Percentiles rank a stretch among this genome's conserved stretches.
These are phyloP conservation scores for Heterodera filipjevi DNA, from an alignment of 2,888 invertebrate genomes.

Conservation along the genomic window DNA sequence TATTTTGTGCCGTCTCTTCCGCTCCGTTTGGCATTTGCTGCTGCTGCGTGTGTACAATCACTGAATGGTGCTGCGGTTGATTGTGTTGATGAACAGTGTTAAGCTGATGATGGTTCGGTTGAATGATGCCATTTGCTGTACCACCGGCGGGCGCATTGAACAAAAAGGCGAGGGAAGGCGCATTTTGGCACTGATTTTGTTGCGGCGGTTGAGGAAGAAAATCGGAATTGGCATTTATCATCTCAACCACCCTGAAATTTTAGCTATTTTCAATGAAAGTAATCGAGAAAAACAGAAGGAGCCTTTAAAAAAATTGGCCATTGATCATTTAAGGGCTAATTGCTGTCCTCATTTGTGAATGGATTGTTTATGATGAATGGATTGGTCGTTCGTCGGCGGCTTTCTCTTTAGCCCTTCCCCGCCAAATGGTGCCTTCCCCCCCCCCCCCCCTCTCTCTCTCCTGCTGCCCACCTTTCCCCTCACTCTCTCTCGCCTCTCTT, in stretches of 20 bases:
- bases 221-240: not conserved
- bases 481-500: not conserved
- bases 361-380: not conserved
- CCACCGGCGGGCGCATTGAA: not conserved
- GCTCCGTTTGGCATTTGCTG: not conserved
- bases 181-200: conserved; percentile 10
- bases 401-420: not conserved
- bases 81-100: not conserved
- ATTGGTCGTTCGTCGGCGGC: not conserved
- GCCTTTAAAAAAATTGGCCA: too few relatives aligned
- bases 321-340: too few relatives aligned
- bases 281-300: too few relatives aligned
- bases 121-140: not conserved
- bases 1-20: not conserved
- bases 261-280: too few relatives aligned
- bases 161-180: not conserved
- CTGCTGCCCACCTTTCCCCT: not conserved
- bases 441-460: not conserved
- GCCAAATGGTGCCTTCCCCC: too few relatives aligned
- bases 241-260: too few relatives aligned
- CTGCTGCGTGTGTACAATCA: not conserved
- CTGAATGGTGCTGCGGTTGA: not conserved
- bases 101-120: not conserved
- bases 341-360: not conserved
- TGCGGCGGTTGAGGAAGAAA: not conserved